Evolutionary conservation across 2,797 vertebrate species (phyloP).

Genomic region (Acanthornis magna): DNA sequence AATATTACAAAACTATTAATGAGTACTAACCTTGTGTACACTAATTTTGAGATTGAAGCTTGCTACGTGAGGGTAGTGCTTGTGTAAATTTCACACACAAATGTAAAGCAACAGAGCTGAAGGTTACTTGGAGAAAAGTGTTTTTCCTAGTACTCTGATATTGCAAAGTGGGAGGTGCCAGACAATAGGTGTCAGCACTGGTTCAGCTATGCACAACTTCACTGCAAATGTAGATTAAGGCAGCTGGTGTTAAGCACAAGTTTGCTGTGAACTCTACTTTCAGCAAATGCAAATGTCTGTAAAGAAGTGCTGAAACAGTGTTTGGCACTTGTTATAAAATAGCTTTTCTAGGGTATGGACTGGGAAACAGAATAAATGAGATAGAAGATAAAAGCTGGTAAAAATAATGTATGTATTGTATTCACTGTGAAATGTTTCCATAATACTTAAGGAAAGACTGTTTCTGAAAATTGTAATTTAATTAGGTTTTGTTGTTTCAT

Average conservation of each 20-base stretch:
- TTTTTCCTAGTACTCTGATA: neutral
- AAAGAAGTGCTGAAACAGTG: neutral
- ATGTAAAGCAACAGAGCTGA: neutral
- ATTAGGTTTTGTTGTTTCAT: neutral
- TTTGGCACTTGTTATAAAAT: neutral
- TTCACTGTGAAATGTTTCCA: neutral
- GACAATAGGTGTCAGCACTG: conserved; percentile 58
- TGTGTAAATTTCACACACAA: neutral
- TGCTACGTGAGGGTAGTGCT: neutral
- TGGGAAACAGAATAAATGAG: neutral
- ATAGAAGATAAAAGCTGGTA: neutral
- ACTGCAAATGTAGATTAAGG: neutral
- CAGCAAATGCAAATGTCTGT: neutral
- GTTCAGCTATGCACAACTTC: neutral
- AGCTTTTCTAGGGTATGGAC: neutral
- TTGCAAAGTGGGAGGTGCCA: neutral
- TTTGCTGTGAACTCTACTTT: neutral
- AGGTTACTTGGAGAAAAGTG: neutral
- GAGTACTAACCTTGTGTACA: neutral
- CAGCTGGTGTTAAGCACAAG: neutral
- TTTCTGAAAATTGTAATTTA: neutral
- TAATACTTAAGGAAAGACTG: neutral
- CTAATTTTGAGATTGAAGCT: neutral
- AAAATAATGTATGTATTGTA: neutral
- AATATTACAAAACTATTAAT: conserved; percentile 45